A percentile compares a stretch with the other conserved stretches of the same genome.
phyloP scores from a whole-genome alignment of 2,888 invertebrate genomes.

The Nomada fucata region DNA sequence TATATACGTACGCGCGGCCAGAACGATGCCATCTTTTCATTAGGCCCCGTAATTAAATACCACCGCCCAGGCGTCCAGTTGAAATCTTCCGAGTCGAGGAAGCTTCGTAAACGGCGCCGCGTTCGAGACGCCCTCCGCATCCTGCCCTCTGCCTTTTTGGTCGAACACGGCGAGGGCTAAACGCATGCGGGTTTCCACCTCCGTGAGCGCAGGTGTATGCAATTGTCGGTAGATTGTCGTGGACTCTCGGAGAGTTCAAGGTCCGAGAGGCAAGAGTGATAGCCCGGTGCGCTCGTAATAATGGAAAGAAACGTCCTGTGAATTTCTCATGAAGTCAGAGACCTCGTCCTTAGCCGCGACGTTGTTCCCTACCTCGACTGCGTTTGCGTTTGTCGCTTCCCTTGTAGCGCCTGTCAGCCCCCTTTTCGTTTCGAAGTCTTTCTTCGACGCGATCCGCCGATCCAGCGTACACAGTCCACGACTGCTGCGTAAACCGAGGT shows the following conservation, averaged over 20 bases:
- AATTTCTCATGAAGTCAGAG: slow-evolving; percentile 78
- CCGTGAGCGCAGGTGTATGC: slow-evolving; percentile 41
- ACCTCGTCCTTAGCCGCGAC: slow-evolving; percentile 75
- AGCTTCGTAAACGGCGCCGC: neutral
- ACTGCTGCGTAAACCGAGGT: neutral
- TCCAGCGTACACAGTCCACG: no score
- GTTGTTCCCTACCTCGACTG: slow-evolving; percentile 48
- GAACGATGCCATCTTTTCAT: no score
- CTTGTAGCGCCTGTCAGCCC: slow-evolving; percentile 6
- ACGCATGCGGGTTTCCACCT: slow-evolving; percentile 41
- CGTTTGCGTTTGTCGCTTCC: slow-evolving; percentile 34
- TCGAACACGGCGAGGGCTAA: neutral
- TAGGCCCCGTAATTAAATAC: neutral
- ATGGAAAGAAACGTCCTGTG: slow-evolving; percentile 77
- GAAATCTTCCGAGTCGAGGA: neutral
- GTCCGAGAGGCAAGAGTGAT: slow-evolving; percentile 62
- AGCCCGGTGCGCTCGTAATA: slow-evolving; percentile 65
- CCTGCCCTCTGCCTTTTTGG: neutral
- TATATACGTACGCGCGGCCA: no score
- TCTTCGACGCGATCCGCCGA: no score
- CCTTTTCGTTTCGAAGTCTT: neutral
- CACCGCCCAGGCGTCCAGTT: neutral
- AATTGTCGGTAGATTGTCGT: slow-evolving; percentile 55
- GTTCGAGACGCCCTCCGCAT: neutral
- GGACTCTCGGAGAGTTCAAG: slow-evolving; percentile 72